A percentile compares a stretch with the other conserved stretches of the same genome.
Evolutionary conservation across 1,140 invertebrate species (phyloP).

Genomic region (Pygmarrhopalites habei): DNA sequence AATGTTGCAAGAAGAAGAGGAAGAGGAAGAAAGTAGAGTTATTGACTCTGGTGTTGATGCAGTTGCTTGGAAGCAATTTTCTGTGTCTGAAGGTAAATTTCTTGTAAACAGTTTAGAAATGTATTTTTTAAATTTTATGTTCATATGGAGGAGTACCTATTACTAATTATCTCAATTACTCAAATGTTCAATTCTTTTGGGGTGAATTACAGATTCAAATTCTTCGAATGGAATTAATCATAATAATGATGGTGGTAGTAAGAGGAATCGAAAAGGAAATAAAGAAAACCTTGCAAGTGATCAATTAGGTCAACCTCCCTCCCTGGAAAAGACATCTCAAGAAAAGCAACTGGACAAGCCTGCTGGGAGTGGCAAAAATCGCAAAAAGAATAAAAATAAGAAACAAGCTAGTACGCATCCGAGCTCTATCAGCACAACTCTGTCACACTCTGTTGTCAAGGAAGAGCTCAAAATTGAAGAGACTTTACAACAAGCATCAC

Average conservation of each 20-base stretch:
- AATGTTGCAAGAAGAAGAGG: constrained; percentile 31
- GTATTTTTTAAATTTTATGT: too few species aligned
- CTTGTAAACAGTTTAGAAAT: too few species aligned
- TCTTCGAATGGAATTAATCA: constrained; percentile 8
- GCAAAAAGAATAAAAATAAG: constrained; percentile 29
- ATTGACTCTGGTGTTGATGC: constrained; percentile 75
- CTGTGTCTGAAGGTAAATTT: too few species aligned
- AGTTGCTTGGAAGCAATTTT: too few species aligned
- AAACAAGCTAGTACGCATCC: background rate
- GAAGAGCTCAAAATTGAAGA: constrained; percentile 21
- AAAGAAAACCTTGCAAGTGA: constrained; percentile 34
- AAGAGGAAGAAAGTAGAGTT: constrained; percentile 43
- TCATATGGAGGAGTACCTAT: too few species aligned
- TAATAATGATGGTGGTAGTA: constrained; percentile 1
- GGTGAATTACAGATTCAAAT: constrained; percentile 2
- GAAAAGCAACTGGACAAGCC: constrained; percentile 16
- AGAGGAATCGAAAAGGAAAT: constrained; percentile 26
- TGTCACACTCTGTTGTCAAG: background rate
- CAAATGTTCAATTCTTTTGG: too few species aligned
- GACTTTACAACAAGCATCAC: background rate
- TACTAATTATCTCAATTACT: too few species aligned
- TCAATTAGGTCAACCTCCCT: background rate
- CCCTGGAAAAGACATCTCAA: constrained; percentile 54
- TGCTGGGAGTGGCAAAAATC: constrained; percentile 16
- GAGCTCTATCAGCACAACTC: constrained; percentile 10